These are phyloP conservation scores for Rallus crepitans DNA, from an alignment of 2,797 vertebrate genomes.

Conservation along the genomic window DNA sequence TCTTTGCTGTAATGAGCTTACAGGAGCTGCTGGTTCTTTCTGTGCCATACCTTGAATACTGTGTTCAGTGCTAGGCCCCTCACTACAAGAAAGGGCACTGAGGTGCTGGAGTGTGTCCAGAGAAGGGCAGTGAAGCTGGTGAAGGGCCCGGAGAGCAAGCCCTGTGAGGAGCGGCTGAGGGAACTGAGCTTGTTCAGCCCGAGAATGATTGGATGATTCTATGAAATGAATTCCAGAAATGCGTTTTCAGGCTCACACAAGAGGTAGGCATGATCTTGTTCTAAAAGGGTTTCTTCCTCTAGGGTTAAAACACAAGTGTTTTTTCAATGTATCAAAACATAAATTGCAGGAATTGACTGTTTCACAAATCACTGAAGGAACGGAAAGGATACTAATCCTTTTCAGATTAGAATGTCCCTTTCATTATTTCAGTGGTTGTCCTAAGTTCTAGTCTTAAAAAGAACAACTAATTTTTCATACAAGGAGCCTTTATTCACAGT, in stretches of 20 bases:
- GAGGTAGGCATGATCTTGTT: neutral
- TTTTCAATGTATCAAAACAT: neutral
- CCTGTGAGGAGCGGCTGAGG: no score
- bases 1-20: neutral
- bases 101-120: no score
- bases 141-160: no score
- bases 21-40: neutral
- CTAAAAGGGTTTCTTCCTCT: neutral
- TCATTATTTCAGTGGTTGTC: no score
- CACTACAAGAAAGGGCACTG: no score
- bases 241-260: neutral
- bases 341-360: neutral
- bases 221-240: neutral
- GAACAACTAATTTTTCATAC: no score
- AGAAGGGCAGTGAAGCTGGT: no score
- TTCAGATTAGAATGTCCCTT: neutral
- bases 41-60: neutral
- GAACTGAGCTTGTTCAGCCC: no score
- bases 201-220: no score
- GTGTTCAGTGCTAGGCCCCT: no score
- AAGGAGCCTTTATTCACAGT: no score
- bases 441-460: no score
- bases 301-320: neutral
- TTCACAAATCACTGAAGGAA: neutral
- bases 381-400: neutral